Evolutionary conservation across 2,113 vertebrate genomes (phyloP).

Genomic region (Fregetta grallaria): DNA sequence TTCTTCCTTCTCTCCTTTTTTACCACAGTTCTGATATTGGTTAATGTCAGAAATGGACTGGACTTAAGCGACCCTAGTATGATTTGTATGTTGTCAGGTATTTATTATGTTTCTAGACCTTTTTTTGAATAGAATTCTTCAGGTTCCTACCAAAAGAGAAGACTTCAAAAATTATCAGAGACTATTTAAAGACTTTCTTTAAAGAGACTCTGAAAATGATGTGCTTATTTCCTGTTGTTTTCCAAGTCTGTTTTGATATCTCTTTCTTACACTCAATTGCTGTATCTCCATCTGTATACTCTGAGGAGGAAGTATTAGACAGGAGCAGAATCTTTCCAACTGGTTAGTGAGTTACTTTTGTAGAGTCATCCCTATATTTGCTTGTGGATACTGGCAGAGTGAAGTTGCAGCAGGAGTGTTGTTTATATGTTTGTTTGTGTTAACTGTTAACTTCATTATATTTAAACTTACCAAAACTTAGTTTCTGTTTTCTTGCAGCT

Average conservation of each 20-base stretch:
- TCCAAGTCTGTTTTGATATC: neutral
- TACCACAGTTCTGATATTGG: neutral
- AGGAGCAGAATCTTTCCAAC: neutral
- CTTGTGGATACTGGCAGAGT: neutral
- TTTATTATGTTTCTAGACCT: neutral
- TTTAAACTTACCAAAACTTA: neutral
- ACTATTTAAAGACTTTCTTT: neutral
- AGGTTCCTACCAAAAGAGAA: neutral
- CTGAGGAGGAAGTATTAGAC: neutral
- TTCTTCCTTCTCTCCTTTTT: neutral
- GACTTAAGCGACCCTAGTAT: accelerated
- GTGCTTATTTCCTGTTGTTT: neutral
- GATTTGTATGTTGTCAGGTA: neutral
- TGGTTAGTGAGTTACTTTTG: neutral
- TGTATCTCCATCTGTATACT: neutral
- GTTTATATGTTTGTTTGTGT: neutral
- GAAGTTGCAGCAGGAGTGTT: neutral
- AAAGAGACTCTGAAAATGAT: neutral
- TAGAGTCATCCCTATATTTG: neutral
- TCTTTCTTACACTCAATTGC: neutral
- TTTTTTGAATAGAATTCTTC: neutral
- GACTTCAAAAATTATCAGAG: neutral
- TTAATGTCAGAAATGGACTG: neutral
- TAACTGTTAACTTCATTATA: conserved; percentile 24
- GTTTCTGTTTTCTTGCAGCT: neutral